Conservation (phyloP, 2,113 vertebrate genomes). For the Malurus melanocephalus region DNA sequence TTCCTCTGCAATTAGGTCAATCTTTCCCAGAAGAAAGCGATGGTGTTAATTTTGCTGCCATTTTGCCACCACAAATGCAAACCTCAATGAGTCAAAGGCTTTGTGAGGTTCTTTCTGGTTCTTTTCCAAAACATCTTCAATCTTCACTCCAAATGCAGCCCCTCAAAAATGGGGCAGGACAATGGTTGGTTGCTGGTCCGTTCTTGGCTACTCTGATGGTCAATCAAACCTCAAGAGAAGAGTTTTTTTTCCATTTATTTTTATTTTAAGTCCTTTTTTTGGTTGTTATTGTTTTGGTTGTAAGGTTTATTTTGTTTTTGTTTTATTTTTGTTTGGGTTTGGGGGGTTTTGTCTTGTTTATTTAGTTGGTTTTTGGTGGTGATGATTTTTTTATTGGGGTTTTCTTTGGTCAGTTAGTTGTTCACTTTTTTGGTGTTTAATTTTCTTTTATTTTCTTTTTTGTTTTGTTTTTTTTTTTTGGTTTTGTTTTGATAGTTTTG, state of each 20-base stretch:
- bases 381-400: neutral
- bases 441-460: too few species aligned
- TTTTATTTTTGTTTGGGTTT: too few species aligned
- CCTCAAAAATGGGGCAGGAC: neutral
- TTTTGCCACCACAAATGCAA: neutral
- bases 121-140: neutral
- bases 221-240: neutral
- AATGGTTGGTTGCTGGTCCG: neutral
- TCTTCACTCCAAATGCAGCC: neutral
- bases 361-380: too few species aligned
- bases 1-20: slow-evolving; percentile 8
- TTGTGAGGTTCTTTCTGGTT: neutral
- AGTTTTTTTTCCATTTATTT: fast-evolving
- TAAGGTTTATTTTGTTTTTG: too few species aligned
- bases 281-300: neutral
- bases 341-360: too few species aligned
- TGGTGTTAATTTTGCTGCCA: neutral
- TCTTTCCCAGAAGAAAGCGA: neutral
- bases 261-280: too few species aligned
- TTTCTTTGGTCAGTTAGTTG: neutral
- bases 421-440: too few species aligned
- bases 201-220: neutral
- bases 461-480: neutral
- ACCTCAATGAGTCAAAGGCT: neutral
- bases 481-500: too few species aligned